phyloP scores from a whole-genome alignment of 64 coral and sea anemone species.

The Platygyra sinensis region DNA sequence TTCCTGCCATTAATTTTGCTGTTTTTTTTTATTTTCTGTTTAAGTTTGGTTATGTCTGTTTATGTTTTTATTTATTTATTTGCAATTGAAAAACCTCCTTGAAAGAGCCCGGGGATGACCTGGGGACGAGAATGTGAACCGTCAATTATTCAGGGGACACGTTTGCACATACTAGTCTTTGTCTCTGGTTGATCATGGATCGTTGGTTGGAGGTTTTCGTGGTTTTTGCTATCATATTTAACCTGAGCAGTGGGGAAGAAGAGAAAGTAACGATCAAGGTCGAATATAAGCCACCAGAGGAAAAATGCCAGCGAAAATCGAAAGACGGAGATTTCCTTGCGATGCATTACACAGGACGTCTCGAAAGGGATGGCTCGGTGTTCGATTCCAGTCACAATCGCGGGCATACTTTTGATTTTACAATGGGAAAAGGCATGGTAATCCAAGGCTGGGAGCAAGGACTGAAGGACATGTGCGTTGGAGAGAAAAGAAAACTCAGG shows the following conservation, averaged over 20 bases:
- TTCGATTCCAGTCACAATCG: constrained; percentile 87
- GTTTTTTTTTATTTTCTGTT: too few relatives aligned
- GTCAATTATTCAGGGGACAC: too few relatives aligned
- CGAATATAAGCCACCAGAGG: constrained; percentile 64
- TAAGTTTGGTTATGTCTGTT: too few relatives aligned
- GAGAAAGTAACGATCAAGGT: constrained; percentile 78
- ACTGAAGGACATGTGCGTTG: constrained; percentile 90
- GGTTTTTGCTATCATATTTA: not conserved
- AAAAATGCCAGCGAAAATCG: constrained; percentile 68
- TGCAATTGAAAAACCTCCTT: too few relatives aligned
- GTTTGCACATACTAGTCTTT: too few relatives aligned
- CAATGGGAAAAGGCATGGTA: constrained; percentile 84
- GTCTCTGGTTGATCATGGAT: not conserved
- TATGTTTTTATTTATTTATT: too few relatives aligned
- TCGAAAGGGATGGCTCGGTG: constrained; percentile 73
- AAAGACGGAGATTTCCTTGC: constrained; percentile 73
- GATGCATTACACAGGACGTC: constrained; percentile 85
- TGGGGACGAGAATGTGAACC: too few relatives aligned
- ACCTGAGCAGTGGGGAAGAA: not conserved
- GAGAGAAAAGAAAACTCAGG: constrained; percentile 77
- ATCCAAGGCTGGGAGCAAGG: constrained; percentile 95
- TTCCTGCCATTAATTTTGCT: too few relatives aligned
- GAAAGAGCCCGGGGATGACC: too few relatives aligned
- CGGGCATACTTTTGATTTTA: constrained; percentile 89
- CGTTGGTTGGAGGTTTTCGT: not conserved